Percentiles rank a stretch among this genome's conserved stretches.
Conservation (phyloP, 2,113 vertebrate genomes). For the Microcebus jonahi region DNA sequence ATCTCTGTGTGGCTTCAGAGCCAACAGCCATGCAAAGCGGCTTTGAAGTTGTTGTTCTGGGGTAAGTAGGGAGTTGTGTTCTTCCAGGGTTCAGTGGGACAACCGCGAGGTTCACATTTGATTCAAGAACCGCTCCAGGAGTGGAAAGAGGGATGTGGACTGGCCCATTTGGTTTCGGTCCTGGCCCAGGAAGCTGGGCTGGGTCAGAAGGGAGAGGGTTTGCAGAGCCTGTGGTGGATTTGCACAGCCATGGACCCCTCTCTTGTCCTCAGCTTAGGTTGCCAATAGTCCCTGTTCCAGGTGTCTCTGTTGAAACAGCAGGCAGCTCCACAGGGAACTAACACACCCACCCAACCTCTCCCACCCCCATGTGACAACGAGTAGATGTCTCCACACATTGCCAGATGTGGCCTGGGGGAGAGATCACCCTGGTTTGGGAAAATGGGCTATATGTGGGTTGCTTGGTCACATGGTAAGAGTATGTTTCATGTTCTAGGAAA, state of each 20-base stretch:
- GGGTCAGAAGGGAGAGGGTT: not conserved
- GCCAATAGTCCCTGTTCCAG: not conserved
- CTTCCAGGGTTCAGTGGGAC: slow-evolving; percentile 19
- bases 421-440: not conserved
- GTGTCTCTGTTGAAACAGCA: not conserved
- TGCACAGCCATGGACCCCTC: not conserved
- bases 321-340: not conserved
- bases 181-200: not conserved
- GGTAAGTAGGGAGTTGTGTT: slow-evolving; percentile 31
- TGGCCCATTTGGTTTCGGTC: not conserved
- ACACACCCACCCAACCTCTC: not conserved
- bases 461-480: not conserved
- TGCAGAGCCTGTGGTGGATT: fast-evolving
- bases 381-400: not conserved
- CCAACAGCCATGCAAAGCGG: not conserved
- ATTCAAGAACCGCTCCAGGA: not conserved
- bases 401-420: not conserved
- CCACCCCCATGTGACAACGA: not conserved
- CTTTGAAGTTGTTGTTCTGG: slow-evolving; percentile 71
- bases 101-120: not conserved
- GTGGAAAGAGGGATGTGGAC: not conserved
- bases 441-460: not conserved
- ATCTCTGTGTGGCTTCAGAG: slow-evolving; percentile 45
- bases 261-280: not conserved
- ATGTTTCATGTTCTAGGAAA: not conserved